phyloP scores from a whole-genome alignment of 2,113 vertebrate genomes.

The Mus pahari region DNA sequence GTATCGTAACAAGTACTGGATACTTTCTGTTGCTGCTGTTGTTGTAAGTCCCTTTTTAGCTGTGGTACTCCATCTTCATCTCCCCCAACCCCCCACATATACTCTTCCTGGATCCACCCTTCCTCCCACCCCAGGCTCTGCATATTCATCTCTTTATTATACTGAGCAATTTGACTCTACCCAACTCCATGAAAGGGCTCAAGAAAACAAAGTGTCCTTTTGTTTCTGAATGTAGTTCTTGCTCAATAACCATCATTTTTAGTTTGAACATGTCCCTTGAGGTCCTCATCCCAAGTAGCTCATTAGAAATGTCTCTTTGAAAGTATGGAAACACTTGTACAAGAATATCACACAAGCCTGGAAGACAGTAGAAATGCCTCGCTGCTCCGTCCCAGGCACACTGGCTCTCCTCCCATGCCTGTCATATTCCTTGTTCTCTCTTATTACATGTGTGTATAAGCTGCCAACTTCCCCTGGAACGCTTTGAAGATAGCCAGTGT shows the following conservation, averaged over 20 bases:
- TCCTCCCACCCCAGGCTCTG: neutral
- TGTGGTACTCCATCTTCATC: neutral
- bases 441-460: conserved; percentile 30
- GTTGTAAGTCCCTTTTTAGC: neutral
- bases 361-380: conserved; percentile 20
- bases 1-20: neutral
- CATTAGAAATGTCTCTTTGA: conserved; percentile 62
- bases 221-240: conserved; percentile 60
- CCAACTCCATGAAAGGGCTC: conserved; percentile 31
- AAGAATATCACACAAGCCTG: conserved; percentile 20
- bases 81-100: neutral
- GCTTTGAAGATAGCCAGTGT: conserved; percentile 20
- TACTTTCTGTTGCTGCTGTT: neutral
- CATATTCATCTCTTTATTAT: conserved; percentile 36
- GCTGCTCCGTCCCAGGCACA: neutral
- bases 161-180: conserved; percentile 35
- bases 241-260: conserved; percentile 42
- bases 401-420: neutral
- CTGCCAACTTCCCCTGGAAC: conserved; percentile 37
- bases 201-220: conserved; percentile 54
- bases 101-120: neutral
- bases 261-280: conserved; percentile 52
- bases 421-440: conserved; percentile 27
- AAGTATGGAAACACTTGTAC: neutral
- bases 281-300: conserved; percentile 45